These are phyloP conservation scores for Colius striatus DNA, from an alignment of 2,113 vertebrate species.

Conservation along the genomic window DNA sequence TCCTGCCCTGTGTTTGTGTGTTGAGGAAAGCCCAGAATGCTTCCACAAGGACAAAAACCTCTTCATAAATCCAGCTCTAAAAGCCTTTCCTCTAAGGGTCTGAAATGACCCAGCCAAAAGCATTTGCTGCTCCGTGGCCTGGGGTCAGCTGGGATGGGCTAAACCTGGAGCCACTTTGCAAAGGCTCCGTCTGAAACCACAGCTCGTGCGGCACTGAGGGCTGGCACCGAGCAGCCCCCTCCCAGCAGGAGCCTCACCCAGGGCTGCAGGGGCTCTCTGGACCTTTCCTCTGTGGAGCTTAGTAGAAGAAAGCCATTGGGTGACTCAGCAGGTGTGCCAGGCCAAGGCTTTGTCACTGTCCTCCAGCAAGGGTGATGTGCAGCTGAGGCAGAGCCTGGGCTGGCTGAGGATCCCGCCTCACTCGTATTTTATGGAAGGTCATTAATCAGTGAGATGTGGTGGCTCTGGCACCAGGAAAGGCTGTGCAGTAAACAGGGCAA, in stretches of 20 bases:
- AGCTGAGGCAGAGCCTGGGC: neutral
- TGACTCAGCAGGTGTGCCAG: slow-evolving; percentile 41
- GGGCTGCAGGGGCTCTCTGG: neutral
- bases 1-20: slow-evolving; percentile 42
- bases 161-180: accelerated
- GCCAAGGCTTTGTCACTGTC: neutral
- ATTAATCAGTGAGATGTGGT: slow-evolving; percentile 37
- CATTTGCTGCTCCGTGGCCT: accelerated
- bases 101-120: neutral
- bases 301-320: neutral
- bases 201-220: neutral
- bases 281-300: neutral
- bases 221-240: accelerated
- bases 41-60: neutral
- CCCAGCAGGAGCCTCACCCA: neutral
- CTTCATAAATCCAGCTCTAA: neutral
- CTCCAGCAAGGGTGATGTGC: neutral
- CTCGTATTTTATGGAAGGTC: slow-evolving; percentile 37
- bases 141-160: neutral
- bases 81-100: neutral
- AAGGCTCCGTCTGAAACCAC: neutral
- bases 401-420: neutral
- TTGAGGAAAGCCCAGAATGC: slow-evolving; percentile 29
- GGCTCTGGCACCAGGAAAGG: neutral
- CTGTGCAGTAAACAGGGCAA: slow-evolving; percentile 30